These are phyloP conservation scores for Lutjanus campechanus DNA, from an alignment of 2,797 vertebrate genomes.

Conservation along the genomic window DNA sequence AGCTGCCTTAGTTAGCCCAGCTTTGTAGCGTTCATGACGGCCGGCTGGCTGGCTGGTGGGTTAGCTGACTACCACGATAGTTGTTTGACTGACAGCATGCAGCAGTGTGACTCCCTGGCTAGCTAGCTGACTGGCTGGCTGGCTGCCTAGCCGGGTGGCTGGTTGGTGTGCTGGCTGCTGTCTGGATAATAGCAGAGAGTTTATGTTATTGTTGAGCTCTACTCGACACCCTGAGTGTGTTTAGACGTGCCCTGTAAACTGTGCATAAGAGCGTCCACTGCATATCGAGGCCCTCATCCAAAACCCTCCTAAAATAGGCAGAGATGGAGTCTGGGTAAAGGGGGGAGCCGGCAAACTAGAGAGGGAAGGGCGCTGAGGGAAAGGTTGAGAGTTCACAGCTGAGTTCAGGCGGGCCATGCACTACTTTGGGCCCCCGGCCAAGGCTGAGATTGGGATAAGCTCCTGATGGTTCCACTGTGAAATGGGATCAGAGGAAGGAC, in stretches of 20 bases:
- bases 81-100: constrained; percentile 50
- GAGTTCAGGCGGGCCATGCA: constrained; percentile 72
- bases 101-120: constrained; percentile 41
- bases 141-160: constrained; percentile 36
- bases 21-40: constrained; percentile 31
- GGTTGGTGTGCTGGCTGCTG: constrained; percentile 50
- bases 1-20: constrained; percentile 26
- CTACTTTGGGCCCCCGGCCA: constrained; percentile 73
- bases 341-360: constrained; percentile 49
- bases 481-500: constrained; percentile 81
- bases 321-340: constrained; percentile 46
- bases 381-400: constrained; percentile 80
- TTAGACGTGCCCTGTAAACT: constrained; percentile 74
- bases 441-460: constrained; percentile 80
- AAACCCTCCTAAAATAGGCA: constrained; percentile 69
- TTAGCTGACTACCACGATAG: constrained; percentile 28
- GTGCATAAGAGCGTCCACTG: constrained; percentile 66
- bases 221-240: constrained; percentile 66
- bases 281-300: constrained; percentile 53
- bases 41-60: constrained; percentile 21
- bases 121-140: constrained; percentile 31
- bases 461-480: constrained; percentile 80
- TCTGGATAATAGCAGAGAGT: constrained; percentile 66
- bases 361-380: constrained; percentile 60
- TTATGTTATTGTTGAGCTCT: constrained; percentile 69